A percentile compares a stretch with the other conserved stretches of the same genome.
Evolutionary conservation across 2,113 vertebrate genomes (phyloP).

Genomic region (Otolemur garnettii): DNA sequence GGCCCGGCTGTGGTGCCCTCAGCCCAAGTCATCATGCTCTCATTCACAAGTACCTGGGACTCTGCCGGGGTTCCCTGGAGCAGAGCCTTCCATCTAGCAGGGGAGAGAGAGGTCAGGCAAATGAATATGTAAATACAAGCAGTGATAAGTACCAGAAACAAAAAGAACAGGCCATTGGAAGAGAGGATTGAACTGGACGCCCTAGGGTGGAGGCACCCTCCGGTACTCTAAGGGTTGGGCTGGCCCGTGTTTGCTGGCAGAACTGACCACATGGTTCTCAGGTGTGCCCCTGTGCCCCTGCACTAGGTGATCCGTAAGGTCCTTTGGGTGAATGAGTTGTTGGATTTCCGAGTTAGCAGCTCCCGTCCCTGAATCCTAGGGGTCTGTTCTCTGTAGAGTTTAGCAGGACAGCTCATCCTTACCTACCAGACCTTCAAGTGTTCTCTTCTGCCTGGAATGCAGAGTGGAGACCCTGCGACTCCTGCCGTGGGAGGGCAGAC

Average conservation of each 20-base stretch:
- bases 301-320: no score
- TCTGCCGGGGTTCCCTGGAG: background rate
- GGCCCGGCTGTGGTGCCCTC: accelerated
- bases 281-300: no score
- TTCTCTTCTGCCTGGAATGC: background rate
- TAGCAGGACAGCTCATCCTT: accelerated
- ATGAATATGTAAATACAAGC: no score
- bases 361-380: background rate
- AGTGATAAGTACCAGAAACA: background rate
- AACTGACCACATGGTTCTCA: accelerated
- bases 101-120: background rate
- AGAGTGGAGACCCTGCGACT: background rate
- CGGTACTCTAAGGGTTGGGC: accelerated
- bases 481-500: background rate
- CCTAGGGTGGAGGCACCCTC: background rate
- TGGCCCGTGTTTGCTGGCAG: background rate
- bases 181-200: background rate
- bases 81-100: background rate
- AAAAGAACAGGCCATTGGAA: background rate
- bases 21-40: background rate
- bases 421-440: accelerated
- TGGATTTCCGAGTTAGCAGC: background rate
- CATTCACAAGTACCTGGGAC: background rate
- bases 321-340: background rate
- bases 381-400: background rate